Evolutionary conservation across 2,113 vertebrate genomes (phyloP), one percentile per base, ranked within the genome.

Genomic region (Phalacrocorax carbo): DNA sequence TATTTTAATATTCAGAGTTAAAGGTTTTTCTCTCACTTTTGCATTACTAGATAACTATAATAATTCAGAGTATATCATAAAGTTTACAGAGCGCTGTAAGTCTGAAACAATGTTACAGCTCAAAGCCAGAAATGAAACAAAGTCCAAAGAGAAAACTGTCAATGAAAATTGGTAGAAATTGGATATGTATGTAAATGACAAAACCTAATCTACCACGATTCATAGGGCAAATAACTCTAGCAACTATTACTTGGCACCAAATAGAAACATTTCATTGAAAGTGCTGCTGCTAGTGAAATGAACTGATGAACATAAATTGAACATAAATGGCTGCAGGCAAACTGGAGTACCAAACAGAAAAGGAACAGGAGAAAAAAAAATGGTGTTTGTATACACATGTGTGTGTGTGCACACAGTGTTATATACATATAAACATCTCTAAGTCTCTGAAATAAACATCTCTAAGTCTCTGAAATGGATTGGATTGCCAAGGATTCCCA

Each of bases 241-340:
- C 90, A 80, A 76, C 94, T 96, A 86, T 95, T 97, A 94, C 82
- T 93, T 94, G 93, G 89, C 62, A 91, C 60, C 58, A 87, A 93
- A 97, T 84, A 95, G 90, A 96, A 95, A 83, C 94, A 93, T 96
- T 97, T 93, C 95, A 94, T 80, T 95, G 93, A 72, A 94, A 94
- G 62, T 86, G 83, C 91, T 87, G 82, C 91, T 80, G 92, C 80
- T 93, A n/a, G 82, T 93, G 76, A 93, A 97, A 96, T 93, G 79
- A 97, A 94, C 86, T 93, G 92, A 97, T 96, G 88, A 97, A 95
- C 95, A 93, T 85, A 97, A 96, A 97, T 97, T 95, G 96, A 95
- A 97, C 93, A 94, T 62, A 96, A 96, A 96, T 94, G 64, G 62
- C 94, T 92, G 70, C 85, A 95, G 91, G 96, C 86, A 81, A 95